Percentiles rank a stretch among this genome's conserved stretches.
These are phyloP conservation scores for Armadillidium nasatum DNA, from an alignment of 1,140 invertebrate genomes.

Conservation along the genomic window DNA sequence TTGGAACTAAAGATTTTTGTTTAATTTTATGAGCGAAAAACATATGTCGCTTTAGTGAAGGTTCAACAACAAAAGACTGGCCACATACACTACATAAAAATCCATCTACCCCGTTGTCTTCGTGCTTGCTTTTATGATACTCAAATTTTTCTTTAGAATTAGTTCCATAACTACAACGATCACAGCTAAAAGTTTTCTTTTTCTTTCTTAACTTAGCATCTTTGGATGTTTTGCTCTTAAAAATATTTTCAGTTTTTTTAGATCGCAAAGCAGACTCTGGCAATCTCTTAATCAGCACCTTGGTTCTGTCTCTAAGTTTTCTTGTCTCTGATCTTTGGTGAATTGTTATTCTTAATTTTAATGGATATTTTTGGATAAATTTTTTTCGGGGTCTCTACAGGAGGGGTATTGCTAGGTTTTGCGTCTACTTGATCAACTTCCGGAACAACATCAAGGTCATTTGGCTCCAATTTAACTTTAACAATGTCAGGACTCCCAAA, in stretches of 20 bases:
- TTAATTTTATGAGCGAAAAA: conserved; percentile 44
- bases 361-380: background rate
- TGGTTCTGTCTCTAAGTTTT: conserved; percentile 29
- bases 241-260: conserved; percentile 4
- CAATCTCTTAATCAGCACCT: conserved; percentile 36
- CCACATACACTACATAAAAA: conserved; percentile 41
- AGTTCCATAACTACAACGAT: conserved; percentile 34
- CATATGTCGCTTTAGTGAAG: conserved; percentile 41
- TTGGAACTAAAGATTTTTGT: conserved; percentile 16
- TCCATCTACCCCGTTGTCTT: conserved; percentile 25
- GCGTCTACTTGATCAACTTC: background rate
- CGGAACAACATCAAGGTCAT: too few relatives aligned
- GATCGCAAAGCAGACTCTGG: conserved; percentile 34
- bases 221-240: conserved; percentile 1
- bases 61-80: conserved; percentile 41
- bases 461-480: too few relatives aligned
- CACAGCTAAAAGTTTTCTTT: conserved; percentile 38
- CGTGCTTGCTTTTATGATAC: conserved; percentile 33
- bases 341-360: background rate
- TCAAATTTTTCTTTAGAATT: conserved; percentile 41
- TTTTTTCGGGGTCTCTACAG: background rate
- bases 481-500: too few relatives aligned
- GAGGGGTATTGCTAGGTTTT: background rate
- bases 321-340: background rate
- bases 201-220: conserved; percentile 33